phyloP scores from a whole-genome alignment of 2,888 invertebrate species.

The Meta bourneti region DNA sequence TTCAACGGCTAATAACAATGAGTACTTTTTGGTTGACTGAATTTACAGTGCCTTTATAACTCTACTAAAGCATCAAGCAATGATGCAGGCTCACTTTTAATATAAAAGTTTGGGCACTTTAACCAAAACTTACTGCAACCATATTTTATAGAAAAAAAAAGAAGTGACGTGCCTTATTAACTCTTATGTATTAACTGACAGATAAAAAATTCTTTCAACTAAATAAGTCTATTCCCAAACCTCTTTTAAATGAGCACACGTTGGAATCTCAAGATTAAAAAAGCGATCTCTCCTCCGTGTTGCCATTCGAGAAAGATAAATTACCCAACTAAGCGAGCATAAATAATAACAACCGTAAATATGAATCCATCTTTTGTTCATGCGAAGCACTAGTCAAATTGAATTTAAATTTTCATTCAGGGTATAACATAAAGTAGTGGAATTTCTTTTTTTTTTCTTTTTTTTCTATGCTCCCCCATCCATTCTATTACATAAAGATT shows the following conservation, averaged over 20 bases:
- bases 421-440: conserved; percentile 9
- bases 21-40: too few species aligned
- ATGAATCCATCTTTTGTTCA: conserved; percentile 22
- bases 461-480: neutral
- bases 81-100: too few species aligned
- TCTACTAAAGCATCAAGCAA: too few species aligned
- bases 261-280: neutral
- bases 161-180: neutral
- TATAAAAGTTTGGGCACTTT: too few species aligned
- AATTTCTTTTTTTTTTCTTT: neutral
- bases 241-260: neutral
- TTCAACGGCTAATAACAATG: too few species aligned
- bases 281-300: neutral
- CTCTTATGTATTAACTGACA: neutral
- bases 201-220: neutral
- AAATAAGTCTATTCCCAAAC: neutral
- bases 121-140: too few species aligned
- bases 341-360: neutral
- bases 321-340: neutral
- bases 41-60: too few species aligned
- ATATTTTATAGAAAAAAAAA: neutral
- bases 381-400: neutral
- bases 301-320: conserved; percentile 1
- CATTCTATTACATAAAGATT: conserved; percentile 21
- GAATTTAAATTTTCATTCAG: conserved; percentile 14